A percentile compares a stretch with the other conserved stretches of the same genome.
phyloP scores from a whole-genome alignment of 2,888 invertebrate species.

The Encarsia formosa region DNA sequence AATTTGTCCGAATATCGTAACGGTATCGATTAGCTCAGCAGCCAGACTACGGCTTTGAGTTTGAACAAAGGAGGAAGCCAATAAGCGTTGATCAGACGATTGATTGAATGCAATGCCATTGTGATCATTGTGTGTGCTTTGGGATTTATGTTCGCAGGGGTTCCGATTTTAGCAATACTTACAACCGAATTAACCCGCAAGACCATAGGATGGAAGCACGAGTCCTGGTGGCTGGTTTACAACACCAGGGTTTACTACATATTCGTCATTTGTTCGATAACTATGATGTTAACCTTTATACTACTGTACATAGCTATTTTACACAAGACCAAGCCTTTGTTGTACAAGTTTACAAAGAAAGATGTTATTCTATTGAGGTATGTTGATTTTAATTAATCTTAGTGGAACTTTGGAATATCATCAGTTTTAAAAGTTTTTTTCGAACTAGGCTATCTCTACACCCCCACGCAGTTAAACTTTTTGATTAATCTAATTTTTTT shows the following conservation, averaged over 20 bases:
- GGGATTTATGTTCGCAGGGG: constrained; percentile 57
- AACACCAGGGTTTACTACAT: constrained; percentile 61
- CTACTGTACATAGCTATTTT: constrained; percentile 67
- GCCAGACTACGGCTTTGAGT: too few species aligned
- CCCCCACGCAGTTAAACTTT: constrained; percentile 8
- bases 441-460: too few species aligned
- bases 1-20: too few species aligned
- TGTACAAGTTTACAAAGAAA: constrained; percentile 39
- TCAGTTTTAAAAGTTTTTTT: constrained; percentile 9
- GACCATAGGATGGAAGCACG: constrained; percentile 57
- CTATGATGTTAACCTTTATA: constrained; percentile 65
- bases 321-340: constrained; percentile 41
- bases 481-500: constrained; percentile 10
- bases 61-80: too few species aligned
- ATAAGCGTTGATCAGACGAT: too few species aligned
- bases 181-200: constrained; percentile 66
- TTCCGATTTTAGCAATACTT: constrained; percentile 64
- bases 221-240: constrained; percentile 64
- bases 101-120: too few species aligned
- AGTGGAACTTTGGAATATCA: too few species aligned
- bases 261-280: constrained; percentile 64
- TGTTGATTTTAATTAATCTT: neutral
- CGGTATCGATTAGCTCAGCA: too few species aligned
- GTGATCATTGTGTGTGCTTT: too few species aligned
- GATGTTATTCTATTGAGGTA: constrained; percentile 47